Base-by-base conservation (phyloP, 2,113 vertebrate species). In the Orthochromis malagaraziensis region DNA sequence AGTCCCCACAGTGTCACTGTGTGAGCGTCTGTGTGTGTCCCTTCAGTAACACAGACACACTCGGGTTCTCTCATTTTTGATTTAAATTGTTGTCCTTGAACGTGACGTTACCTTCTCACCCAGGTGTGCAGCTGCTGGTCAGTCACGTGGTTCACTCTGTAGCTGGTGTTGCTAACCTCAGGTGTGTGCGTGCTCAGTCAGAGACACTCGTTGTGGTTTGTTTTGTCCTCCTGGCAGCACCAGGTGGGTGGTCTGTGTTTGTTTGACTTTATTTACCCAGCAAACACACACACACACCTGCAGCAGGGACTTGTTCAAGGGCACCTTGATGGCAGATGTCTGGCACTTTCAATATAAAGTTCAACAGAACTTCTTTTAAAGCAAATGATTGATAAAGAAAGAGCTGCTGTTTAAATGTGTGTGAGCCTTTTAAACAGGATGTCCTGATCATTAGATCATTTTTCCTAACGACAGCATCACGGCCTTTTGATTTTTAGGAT, bases 211-310 rank as follows among this genome's bases (percentile, higher is more conserved):
- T 9, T 35, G 29, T 54, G 57, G 35, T 82, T 83, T 83, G 79
- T 7, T 90, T 86, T 31, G 84, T 85, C 53, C 31, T 79, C 55
- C 81, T 90, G 86, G 86, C 88, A 29, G 81, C 86, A 82, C 21
- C 89, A 91, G 86, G 70, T 68, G 79, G 58, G 89, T 26, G 89
- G 49, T 80, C 65, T 89, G 49, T 84, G 84, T 91, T 79, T 88
- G 84, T 88, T 45, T 80, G 70, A 16, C 80, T 89, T 57, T 89
- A 49, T 92, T 82, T 87, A 90, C 87, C 53, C 57, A 84, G 81
- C 33, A 12, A 60, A 70, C 79, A 89, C 84, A 84, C 42, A 84
- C 42, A 54, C 77, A 54, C 89, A 87, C 83, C 21, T 54, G 55
- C 77, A 55, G 55, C 29, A 45, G 65, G 81, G 65, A 85, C 60